These are phyloP conservation scores for Megastigmus dorsalis DNA, from an alignment of 2,888 invertebrate genomes.

Conservation along the genomic window DNA sequence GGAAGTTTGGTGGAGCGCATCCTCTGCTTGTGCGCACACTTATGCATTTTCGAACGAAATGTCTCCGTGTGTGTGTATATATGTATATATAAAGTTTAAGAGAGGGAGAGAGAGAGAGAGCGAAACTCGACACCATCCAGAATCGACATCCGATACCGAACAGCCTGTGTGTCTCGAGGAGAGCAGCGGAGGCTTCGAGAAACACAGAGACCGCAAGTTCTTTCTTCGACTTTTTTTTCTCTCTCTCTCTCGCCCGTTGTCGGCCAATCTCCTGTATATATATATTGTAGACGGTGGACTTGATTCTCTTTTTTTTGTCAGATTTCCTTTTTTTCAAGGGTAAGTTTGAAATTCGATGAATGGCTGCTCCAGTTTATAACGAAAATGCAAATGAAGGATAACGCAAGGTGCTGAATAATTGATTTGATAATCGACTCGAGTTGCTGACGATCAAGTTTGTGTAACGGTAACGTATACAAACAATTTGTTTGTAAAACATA, in stretches of 20 bases:
- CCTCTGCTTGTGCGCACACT: not conserved
- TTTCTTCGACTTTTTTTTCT: not conserved
- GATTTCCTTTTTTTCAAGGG: too few relatives aligned
- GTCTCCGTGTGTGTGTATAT: too few relatives aligned
- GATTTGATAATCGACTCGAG: too few relatives aligned
- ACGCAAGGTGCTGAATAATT: not conserved
- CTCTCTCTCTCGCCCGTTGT: not conserved
- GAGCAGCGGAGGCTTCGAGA: not conserved
- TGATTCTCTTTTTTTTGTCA: not conserved
- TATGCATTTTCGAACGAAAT: too few relatives aligned
- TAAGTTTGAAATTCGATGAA: not conserved
- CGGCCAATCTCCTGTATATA: not conserved
- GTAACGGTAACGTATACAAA: too few relatives aligned
- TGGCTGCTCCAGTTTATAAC: not conserved
- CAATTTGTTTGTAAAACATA: too few relatives aligned
- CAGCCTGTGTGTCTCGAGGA: not conserved
- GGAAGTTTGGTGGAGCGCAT: slow-evolving; percentile 14
- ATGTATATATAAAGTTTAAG: too few relatives aligned
- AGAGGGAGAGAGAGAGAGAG: not conserved
- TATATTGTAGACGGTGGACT: not conserved
- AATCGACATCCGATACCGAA: slow-evolving; percentile 35
- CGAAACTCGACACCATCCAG: slow-evolving; percentile 41
- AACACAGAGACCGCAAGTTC: not conserved
- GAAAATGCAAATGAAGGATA: not conserved
- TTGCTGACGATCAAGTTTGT: too few relatives aligned